Conservation (phyloP, 2,888 invertebrate genomes). For the Tromatobia lineatoria region DNA sequence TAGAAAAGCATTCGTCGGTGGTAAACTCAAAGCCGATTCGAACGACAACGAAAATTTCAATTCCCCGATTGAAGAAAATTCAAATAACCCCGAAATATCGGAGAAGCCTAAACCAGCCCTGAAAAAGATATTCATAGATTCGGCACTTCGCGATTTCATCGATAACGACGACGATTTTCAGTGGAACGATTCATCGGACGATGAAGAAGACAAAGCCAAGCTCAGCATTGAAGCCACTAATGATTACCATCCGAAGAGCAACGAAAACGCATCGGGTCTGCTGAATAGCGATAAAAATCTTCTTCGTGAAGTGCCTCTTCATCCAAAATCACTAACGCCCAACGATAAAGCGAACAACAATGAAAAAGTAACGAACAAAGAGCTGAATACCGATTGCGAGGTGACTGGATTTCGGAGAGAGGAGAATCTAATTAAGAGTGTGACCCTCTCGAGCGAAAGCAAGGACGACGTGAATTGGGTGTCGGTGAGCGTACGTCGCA, state of each 20-base stretch:
- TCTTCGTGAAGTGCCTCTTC: conserved; percentile 14
- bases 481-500: conserved; percentile 74
- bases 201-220: conserved; percentile 21
- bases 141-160: conserved; percentile 68
- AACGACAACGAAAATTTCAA: neutral
- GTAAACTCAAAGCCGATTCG: conserved; percentile 21
- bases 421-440: neutral
- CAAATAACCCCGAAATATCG: neutral
- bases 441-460: conserved; percentile 2
- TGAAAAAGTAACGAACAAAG: conserved; percentile 13
- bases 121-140: conserved; percentile 64
- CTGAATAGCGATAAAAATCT: conserved; percentile 44
- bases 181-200: conserved; percentile 52
- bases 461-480: conserved; percentile 30
- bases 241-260: conserved; percentile 5
- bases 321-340: conserved; percentile 1
- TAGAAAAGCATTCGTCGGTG: conserved; percentile 46
- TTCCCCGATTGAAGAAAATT: neutral
- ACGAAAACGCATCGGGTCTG: conserved; percentile 12
- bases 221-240: neutral
- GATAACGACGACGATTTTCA: conserved; percentile 59
- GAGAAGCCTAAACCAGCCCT: conserved; percentile 8
- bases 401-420: neutral
- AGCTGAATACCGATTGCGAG: neutral
- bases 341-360: conserved; percentile 24